Base-by-base conservation (phyloP, 30 jellyfish, hydroid and myxozoan species). In the Chironex yamaguchii region DNA sequence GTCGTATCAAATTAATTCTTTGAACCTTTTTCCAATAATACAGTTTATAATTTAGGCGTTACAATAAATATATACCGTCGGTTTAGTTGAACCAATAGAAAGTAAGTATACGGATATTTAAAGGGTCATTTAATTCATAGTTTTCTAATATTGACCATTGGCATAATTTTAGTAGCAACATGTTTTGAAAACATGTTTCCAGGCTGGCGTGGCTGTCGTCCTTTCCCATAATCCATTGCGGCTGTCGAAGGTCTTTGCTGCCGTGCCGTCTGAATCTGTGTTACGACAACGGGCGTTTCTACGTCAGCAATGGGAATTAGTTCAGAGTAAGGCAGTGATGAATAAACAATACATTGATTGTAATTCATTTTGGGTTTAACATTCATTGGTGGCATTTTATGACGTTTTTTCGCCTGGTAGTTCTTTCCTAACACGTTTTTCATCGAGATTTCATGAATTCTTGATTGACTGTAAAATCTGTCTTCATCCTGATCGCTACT, bases 311-410 rank as follows among this genome's bases (percentile, higher is more conserved):
- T 49, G 3, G 84, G 81, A 21, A 52, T 69, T 26, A 94, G 86
- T 22, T 89, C 96, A 0, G 88, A 52, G 66, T 35, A 87, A 14
- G 97, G 97, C 63, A 94, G 62, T 4, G 99, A 76, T 0, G 99
- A 76, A 65, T 89, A 94, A 21, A 81, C 99, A 27, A 94, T 76
- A 78, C 99, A 94, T 68, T 94, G 99, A 33, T 81, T 80, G 33
- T 94, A 88, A 20, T 89, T 62, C 77, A 94, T 69, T 78, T 67
- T 86, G 69, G 95, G 97, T 81, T 77, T 88, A 62, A 94, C 71
- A 34, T 74, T 30, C 4, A 87, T 23, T 14, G 97, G 94, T 14
- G 85, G 93, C 74, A 66, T 85, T 14, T 96, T 85, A 67, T 89
- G 97, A 24, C 97, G 91, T 51, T 83, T 81, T 27, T 89, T 94